Evolutionary conservation across 2,888 invertebrate species (phyloP).

Genomic region (Sipunculus nudus): DNA sequence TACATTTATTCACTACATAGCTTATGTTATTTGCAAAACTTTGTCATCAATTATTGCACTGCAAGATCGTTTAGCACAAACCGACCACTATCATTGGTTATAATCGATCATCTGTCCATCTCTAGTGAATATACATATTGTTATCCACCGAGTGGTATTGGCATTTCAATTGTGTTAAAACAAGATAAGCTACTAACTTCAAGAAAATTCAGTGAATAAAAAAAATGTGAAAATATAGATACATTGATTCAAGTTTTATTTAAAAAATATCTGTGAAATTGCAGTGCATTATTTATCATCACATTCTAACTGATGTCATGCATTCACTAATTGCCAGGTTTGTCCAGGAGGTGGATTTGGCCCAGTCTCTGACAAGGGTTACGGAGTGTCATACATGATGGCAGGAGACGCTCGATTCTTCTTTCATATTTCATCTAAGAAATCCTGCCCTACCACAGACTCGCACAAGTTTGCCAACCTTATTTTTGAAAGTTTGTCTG

Average conservation of each 20-base stretch:
- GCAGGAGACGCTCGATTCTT: slow-evolving; percentile 68
- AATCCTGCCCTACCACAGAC: slow-evolving; percentile 63
- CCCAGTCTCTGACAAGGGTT: slow-evolving; percentile 68
- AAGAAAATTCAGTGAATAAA: too few species aligned
- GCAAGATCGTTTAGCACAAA: too few species aligned
- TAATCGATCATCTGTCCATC: too few species aligned
- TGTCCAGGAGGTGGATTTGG: slow-evolving; percentile 70
- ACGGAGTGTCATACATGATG: slow-evolving; percentile 68
- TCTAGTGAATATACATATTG: too few species aligned
- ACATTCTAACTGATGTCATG: neutral
- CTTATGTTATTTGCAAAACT: too few species aligned
- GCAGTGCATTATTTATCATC: neutral
- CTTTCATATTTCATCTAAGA: slow-evolving; percentile 69
- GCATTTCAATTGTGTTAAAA: too few species aligned
- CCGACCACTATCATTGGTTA: too few species aligned
- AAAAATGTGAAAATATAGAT: neutral
- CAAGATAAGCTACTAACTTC: too few species aligned
- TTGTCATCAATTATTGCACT: too few species aligned
- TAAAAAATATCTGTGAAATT: neutral
- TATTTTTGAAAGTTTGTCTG: slow-evolving; percentile 64
- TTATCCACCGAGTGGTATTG: too few species aligned
- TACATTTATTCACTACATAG: too few species aligned
- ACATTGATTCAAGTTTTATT: neutral
- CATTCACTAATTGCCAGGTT: slow-evolving; percentile 51
- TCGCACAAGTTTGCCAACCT: slow-evolving; percentile 53